Evolutionary conservation across 2,797 vertebrate genomes (phyloP), one percentile per base, ranked within the genome.

Genomic region (Leontopithecus rosalia): DNA sequence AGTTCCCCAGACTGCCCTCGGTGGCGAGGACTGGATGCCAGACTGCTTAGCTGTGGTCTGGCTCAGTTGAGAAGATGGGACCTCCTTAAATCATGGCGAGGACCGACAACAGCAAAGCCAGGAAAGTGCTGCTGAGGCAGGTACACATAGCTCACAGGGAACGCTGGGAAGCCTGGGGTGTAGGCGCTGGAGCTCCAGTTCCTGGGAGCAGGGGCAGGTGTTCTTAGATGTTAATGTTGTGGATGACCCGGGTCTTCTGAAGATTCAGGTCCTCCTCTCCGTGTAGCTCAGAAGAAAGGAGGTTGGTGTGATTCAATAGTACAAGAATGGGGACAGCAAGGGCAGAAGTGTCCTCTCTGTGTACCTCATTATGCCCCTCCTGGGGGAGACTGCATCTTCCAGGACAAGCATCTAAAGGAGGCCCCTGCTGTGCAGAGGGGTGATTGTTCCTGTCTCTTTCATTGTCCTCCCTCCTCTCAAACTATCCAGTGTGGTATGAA

Each of bases 231-330:
- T 87, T 80, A 72, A 33, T 86, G 15, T 80, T 58, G 73, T 75
- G 24, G 22, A 8, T 75, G 19, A 48, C 80, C 50, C 10, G 15
- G 73, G 86, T 46, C 61, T 85, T 84, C 55, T 4, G 1, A 95
- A 92, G 43, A 67, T 80, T 50, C 39, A 26, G 52, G 87, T 39
- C 26, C 28, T 89, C 61, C n/a, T 87, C 57, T 89, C 11, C 22
- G 30, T 13, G 43, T 82, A 61, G 39, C 58, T 97, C 30, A 90
- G 89, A 79, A 90, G 70, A 64, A 85, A 41, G 92, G 82, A 84
- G 58, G 20, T 50, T n/a, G 20, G 36, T 90, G 61, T 93, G 79
- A 89, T 57, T 94, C 17, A 41, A 4, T 46, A 81, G 20, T 11
- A n/a, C 36, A 82, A 67, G 88, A 89, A 55, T 52, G 33, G 41